Evolutionary conservation across 2,113 vertebrate species (phyloP), one percentile per base, ranked within the genome.

Genomic region (Pogonocichla stellata): DNA sequence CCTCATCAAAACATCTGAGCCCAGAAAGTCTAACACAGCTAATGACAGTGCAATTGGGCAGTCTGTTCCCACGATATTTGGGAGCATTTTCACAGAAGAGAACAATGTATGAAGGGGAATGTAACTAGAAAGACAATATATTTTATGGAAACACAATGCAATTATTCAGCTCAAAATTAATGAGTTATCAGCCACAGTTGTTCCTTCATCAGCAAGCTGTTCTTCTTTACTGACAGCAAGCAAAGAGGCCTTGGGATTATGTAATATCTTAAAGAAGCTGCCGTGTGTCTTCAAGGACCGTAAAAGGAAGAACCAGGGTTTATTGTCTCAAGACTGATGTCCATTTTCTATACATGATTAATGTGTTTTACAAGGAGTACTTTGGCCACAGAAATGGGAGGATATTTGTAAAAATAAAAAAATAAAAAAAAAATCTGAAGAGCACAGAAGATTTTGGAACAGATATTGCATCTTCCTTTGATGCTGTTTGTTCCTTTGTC

Each of bases 81-180:
- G 10, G 66, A 60, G 25, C 25, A 42, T 28, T 72, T 25, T 42
- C 53, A 90, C 24, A 83, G 28, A 86, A 57, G 10, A 81, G 40
- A 73, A 47, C 18, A 38, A 47, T 47, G 12, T 54, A 57, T 66
- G 67, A 94, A 82, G 54, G 9, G 5, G 14, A 80, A 73, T 15
- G 14, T 51, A 40, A 45, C 50, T 70, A 69, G 58, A 92, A 62
- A 79, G 50, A 43, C 13, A 33, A 10, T 54, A 45, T 53, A 71
- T 75, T 2, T 3, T 48, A 61, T 38, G 13, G 74, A 93, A 93
- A 31, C 4, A 77, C 64, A 80, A 88, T 51, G 29, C 29, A 88
- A 80, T 88, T 62, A 70, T 77, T 91, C 56, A 74, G n/a, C 28
- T 84, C 36, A 92, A 79, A 91, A 90, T 90, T 77, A 91, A 92